A percentile compares a stretch with the other conserved stretches of the same genome.
These are phyloP conservation scores for Hippotragus niger DNA, from an alignment of 2,113 vertebrate genomes.

Conservation along the genomic window DNA sequence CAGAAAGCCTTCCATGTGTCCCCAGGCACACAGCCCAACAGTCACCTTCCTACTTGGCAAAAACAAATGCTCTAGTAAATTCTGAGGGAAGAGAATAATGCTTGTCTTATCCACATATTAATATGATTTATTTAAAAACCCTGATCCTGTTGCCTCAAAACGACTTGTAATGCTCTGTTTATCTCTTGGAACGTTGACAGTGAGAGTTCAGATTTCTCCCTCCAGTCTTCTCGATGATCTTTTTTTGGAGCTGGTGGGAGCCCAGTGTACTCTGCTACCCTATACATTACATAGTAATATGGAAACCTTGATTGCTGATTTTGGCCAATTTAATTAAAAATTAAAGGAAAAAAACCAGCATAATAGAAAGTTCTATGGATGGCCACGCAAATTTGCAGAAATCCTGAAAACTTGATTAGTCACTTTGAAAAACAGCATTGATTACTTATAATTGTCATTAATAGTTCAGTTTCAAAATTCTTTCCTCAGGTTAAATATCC, in stretches of 20 bases:
- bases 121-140: slow-evolving; percentile 69
- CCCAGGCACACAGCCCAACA: not conserved
- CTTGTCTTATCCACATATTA: slow-evolving; percentile 68
- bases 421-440: slow-evolving; percentile 60
- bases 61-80: slow-evolving; percentile 55
- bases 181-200: slow-evolving; percentile 72
- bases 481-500: slow-evolving; percentile 56
- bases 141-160: slow-evolving; percentile 47
- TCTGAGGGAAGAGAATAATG: slow-evolving; percentile 61
- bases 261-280: not conserved
- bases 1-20: not conserved
- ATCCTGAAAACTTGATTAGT: slow-evolving; percentile 49
- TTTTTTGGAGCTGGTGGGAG: not conserved
- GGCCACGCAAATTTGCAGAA: slow-evolving; percentile 55
- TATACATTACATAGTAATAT: slow-evolving; percentile 41
- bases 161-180: slow-evolving; percentile 63
- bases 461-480: slow-evolving; percentile 49
- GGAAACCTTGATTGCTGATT: slow-evolving; percentile 60
- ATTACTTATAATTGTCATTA: slow-evolving; percentile 58
- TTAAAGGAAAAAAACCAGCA: not conserved
- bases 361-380: slow-evolving; percentile 50
- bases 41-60: slow-evolving; percentile 32
- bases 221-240: slow-evolving; percentile 33
- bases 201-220: slow-evolving; percentile 60
- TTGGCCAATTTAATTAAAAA: slow-evolving; percentile 60